Percentiles rank a stretch among this genome's conserved stretches.
Evolutionary conservation across 2,888 invertebrate genomes (phyloP).

Genomic region (Alcis repandata): DNA sequence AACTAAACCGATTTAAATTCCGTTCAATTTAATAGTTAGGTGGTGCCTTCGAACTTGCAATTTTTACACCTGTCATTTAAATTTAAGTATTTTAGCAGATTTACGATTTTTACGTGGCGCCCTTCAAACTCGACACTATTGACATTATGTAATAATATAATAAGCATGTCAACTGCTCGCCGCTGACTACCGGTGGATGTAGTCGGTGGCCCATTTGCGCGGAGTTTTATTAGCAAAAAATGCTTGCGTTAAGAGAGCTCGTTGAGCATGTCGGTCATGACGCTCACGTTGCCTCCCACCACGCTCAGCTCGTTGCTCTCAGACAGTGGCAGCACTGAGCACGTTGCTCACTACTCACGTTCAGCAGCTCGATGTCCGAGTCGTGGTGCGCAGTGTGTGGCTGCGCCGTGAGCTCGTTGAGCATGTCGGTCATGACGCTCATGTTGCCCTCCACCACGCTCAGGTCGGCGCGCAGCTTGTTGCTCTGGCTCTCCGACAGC

Average conservation of each 20-base stretch:
- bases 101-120: no score
- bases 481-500: slow-evolving; percentile 91
- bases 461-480: slow-evolving; percentile 96
- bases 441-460: slow-evolving; percentile 97
- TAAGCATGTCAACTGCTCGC: neutral
- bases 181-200: no score
- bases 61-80: no score
- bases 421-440: slow-evolving; percentile 97
- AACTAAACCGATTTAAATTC: no score
- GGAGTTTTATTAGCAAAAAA: no score
- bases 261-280: slow-evolving; percentile 87
- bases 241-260: no score
- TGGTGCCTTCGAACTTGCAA: no score
- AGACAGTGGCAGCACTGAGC: slow-evolving; percentile 64
- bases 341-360: slow-evolving; percentile 79
- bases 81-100: no score
- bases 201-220: no score
- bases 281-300: slow-evolving; percentile 97
- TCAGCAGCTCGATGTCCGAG: slow-evolving; percentile 94
- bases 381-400: slow-evolving; percentile 94
- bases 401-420: slow-evolving; percentile 95
- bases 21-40: no score
- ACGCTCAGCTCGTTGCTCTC: slow-evolving; percentile 97
- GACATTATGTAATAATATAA: no score
- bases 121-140: no score